Conservation (phyloP, 2,797 vertebrate genomes). For the Cheirogaleus major region DNA sequence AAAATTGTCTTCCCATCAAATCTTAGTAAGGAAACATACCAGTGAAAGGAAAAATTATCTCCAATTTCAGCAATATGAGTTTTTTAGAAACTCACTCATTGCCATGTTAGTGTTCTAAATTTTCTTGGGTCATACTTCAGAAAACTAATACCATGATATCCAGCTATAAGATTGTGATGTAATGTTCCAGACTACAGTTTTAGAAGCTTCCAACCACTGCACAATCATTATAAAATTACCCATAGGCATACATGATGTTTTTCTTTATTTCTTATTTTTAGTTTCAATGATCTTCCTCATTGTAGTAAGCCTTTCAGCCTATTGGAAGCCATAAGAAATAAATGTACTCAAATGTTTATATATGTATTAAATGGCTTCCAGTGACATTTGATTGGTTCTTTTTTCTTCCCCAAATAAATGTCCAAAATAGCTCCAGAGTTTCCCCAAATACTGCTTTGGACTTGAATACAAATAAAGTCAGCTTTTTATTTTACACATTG, state of each 20-base stretch:
- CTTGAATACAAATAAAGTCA: conserved; percentile 4
- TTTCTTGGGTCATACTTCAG: conserved; percentile 36
- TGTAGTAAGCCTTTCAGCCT: background rate
- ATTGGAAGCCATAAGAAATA: background rate
- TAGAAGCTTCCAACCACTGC: background rate
- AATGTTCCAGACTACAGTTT: background rate
- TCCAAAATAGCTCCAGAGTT: background rate
- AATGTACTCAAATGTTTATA: background rate
- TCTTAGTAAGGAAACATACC: background rate
- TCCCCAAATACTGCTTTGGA: background rate
- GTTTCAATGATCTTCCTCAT: conserved; percentile 39
- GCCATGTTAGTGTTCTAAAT: background rate
- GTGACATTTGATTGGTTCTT: background rate
- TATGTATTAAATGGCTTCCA: background rate
- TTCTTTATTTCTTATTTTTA: conserved; percentile 7
- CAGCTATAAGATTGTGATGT: background rate
- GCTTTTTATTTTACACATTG: conserved; percentile 28
- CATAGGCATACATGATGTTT: background rate
- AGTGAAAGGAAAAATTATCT: background rate
- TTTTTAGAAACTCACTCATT: background rate
- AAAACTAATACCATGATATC: conserved; percentile 28
- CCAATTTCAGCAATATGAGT: background rate
- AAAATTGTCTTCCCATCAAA: background rate
- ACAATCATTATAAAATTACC: background rate
- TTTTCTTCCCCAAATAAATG: background rate